Conservation (phyloP, 2,797 vertebrate species). For the Rousettus madagascariensis region DNA sequence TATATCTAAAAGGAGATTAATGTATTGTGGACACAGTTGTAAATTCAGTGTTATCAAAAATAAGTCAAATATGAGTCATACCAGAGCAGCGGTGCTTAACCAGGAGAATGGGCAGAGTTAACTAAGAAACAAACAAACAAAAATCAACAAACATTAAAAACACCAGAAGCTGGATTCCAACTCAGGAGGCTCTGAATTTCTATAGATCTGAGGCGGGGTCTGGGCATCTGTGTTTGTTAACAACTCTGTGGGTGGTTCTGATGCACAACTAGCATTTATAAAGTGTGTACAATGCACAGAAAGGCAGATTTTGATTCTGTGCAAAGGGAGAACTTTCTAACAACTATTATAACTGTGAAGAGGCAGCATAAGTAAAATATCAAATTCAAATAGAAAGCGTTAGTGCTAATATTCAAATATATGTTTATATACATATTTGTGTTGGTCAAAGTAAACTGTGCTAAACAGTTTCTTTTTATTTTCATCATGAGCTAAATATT, state of each 20-base stretch:
- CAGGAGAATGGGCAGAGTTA: neutral
- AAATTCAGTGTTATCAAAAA: neutral
- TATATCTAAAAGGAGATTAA: neutral
- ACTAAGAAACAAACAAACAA: neutral
- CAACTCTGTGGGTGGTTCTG: neutral
- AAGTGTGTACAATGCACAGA: neutral
- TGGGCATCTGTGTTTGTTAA: neutral
- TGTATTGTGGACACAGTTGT: neutral
- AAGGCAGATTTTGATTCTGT: neutral
- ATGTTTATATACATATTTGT: neutral
- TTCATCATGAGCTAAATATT: neutral
- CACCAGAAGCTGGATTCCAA: neutral
- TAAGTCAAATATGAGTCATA: neutral
- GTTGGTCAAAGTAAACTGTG: neutral
- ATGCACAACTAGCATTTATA: neutral
- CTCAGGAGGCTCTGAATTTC: neutral
- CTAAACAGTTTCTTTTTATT: neutral
- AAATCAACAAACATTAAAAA: neutral
- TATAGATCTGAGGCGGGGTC: neutral
- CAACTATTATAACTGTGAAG: neutral
- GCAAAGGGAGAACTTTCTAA: neutral
- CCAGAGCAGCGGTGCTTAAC: neutral
- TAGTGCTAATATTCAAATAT: neutral
- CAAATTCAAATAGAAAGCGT: neutral
- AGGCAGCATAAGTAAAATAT: neutral